Base-by-base conservation (phyloP, 2,113 vertebrate species). In the Agapornis roseicollis region DNA sequence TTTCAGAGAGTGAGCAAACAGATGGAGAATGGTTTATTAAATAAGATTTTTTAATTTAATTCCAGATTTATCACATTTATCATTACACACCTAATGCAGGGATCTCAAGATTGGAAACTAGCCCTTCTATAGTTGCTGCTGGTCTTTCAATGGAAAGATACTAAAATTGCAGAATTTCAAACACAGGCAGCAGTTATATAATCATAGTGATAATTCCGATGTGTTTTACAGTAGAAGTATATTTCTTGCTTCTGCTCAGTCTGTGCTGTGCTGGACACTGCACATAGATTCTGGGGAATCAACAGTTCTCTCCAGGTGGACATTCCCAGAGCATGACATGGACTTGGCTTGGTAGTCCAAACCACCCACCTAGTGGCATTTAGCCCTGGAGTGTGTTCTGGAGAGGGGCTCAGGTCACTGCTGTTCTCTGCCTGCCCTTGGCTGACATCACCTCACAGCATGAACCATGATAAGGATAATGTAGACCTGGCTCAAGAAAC, bases 301-400 rank as follows among this genome's bases (percentile, higher is more conserved):
- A 31, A 15, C 11, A 69, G 47, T 14, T 35, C 7, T 52, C 27
- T 89, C 35, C 35, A 35, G 22, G 31, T 63, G 11, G 58, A 33
- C 2, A 1, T 13, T 89, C 58, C 16, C 1, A 2, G 44, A 61
- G 31, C 24, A 50, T 0, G 0, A 14, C 28, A 42, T 1, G 6
- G 64, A 47, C 3, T 23, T 65, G 31, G 10, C 12, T 37, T 61
- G 68, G 28, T 3, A 68, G 10, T 28, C 35, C 35, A 76, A 80
- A 47, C 20, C 78, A 81, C 33, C 22, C 33, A 60, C 5, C 3
- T 73, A 0, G 0, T 0, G 2, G 24, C 24, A 31, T 66, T 85
- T 66, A 55, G 27, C 20, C 46, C 9, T 42, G 28, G 19, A 31
- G 1, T 0, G 1, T 18, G 27, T 42, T 66, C 68, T 77, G 68